Percentiles rank a stretch among this genome's conserved stretches.
Conservation (phyloP, 2,888 invertebrate genomes). For the Zele albiditarsus region DNA sequence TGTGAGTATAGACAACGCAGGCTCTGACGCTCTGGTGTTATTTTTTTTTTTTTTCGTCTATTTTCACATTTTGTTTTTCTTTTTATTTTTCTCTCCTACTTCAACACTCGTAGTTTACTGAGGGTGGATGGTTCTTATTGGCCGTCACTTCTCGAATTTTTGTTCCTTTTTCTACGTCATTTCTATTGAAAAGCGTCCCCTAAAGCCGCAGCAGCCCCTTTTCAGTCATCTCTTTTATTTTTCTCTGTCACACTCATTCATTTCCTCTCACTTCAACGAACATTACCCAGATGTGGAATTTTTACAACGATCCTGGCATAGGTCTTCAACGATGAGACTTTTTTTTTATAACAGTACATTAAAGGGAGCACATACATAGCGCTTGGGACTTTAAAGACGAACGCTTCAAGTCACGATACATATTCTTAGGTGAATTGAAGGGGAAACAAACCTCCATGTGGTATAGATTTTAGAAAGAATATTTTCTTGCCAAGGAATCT, state of each 20-base stretch:
- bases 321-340: slow-evolving; percentile 58
- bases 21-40: slow-evolving; percentile 32
- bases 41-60: slow-evolving; percentile 35
- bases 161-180: slow-evolving; percentile 17
- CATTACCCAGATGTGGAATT: slow-evolving; percentile 63
- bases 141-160: slow-evolving; percentile 27
- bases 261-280: slow-evolving; percentile 17
- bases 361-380: slow-evolving; percentile 43
- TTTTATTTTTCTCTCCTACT: slow-evolving; percentile 38
- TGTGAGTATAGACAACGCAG: slow-evolving; percentile 34
- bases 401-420: slow-evolving; percentile 27
- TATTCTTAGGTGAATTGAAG: neutral
- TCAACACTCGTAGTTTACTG: slow-evolving; percentile 46
- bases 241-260: neutral
- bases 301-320: slow-evolving; percentile 59
- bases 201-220: slow-evolving; percentile 40
- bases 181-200: slow-evolving; percentile 21
- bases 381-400: slow-evolving; percentile 49
- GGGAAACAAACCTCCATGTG: neutral
- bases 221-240: neutral
- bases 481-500: slow-evolving; percentile 1
- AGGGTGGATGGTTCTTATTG: slow-evolving; percentile 34
- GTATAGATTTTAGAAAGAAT: neutral
- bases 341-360: slow-evolving; percentile 50
- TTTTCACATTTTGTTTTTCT: slow-evolving; percentile 26